Base-by-base conservation (phyloP, 2,888 invertebrate genomes). In the Diarsia rubi region DNA sequence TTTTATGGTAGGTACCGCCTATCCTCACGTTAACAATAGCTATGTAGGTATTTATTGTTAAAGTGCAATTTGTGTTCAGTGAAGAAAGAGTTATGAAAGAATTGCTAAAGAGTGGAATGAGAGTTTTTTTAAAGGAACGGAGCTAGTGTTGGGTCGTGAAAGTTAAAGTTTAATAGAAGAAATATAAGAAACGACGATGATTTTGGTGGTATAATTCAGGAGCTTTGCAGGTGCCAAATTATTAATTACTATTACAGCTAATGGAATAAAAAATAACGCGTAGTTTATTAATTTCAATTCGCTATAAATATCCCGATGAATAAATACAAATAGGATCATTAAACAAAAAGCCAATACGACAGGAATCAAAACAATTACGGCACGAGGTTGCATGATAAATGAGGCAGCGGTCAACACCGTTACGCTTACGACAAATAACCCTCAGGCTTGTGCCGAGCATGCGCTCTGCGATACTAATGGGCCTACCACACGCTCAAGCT, bases 391-490 rank as follows among this genome's bases (percentile, higher is more conserved):
- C 75, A 86, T 84, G 88, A 86, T 79, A 84, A 83, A 88, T 85
- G 86, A 83, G 69, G 75, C 57, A 65, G 66, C 57, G 73, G 87
- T 89, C 85, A 75, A 78, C 82, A 83, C 82, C 79, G 88, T 83
- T 82, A 85, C 81, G 84, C 87, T 83, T 82, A 85, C 81, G 84
- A 85, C 88, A 86, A 89, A 89, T 88, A 86, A 85, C 84, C 74
- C 82, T 80, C 86, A 81, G 81, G 75, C 80, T 70, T 60, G 75
- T 66, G 71, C 44, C 65, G 85, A 47, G 88, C 90, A 89, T 88
- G 90, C 90, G 88, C 89, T 11, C 31, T 79, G 63, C 27, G 67
- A 27, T 45, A 11, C 19, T 44, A 47, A n/a, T n/a, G n/a, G n/a
- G n/a, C n/a, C n/a, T n/a, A n/a, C n/a, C n/a, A n/a, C n/a, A n/a